Percentiles rank a stretch among this genome's conserved stretches.
These are phyloP conservation scores for Paramisgurnus dabryanus DNA, from an alignment of 2,113 vertebrate species.

Conservation along the genomic window DNA sequence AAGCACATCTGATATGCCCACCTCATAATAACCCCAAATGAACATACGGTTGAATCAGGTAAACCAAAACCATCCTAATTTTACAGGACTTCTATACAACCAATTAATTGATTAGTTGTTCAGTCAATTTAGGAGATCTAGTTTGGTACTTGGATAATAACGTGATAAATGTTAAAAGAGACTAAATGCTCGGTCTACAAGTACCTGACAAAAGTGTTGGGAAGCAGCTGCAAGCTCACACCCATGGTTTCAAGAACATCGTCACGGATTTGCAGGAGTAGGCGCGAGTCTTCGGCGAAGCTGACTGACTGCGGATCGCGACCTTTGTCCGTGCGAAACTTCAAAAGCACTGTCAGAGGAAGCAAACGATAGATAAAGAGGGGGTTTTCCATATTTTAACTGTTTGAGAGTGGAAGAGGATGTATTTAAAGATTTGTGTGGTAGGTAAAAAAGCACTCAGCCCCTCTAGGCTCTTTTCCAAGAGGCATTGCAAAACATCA, in stretches of 20 bases:
- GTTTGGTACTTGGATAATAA: no score
- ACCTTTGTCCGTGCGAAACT: conserved; percentile 86
- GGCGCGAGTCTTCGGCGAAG: conserved; percentile 73
- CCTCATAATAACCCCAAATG: no score
- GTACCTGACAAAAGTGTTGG: conserved; percentile 84
- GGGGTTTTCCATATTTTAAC: conserved; percentile 11
- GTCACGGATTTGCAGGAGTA: conserved; percentile 78
- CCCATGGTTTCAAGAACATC: conserved; percentile 80
- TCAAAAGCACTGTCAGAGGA: conserved; percentile 80
- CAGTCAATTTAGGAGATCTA: no score
- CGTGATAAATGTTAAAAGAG: no score
- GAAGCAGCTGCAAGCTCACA: conserved; percentile 73
- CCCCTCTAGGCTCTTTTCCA: conserved; percentile 24
- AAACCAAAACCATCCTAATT: no score
- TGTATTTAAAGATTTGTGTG: conserved; percentile 12
- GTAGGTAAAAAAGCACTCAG: conserved; percentile 8
- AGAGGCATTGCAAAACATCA: conserved; percentile 5
- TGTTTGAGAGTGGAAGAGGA: neutral
- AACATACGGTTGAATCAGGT: no score
- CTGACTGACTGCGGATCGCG: conserved; percentile 78
- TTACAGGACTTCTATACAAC: no score
- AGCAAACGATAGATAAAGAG: conserved; percentile 4
- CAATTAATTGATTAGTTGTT: no score
- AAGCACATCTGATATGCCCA: no score
- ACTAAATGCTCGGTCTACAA: neutral